Evolutionary conservation across 2,888 invertebrate genomes (phyloP).

Genomic region (Tiliacea citrago): DNA sequence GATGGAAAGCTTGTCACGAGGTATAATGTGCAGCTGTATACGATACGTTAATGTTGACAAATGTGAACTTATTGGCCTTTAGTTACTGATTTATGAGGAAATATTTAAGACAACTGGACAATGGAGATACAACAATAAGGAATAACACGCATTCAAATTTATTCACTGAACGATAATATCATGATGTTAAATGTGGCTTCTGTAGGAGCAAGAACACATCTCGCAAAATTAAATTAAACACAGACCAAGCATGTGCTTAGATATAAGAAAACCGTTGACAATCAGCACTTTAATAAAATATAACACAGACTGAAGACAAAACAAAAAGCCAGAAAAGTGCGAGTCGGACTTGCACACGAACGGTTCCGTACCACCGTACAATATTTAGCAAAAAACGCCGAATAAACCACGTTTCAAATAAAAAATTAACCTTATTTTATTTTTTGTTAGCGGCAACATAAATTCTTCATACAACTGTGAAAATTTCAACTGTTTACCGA

Average conservation of each 20-base stretch:
- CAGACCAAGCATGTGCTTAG: background rate
- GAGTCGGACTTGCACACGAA: too few relatives aligned
- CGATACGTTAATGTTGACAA: slow-evolving; percentile 14
- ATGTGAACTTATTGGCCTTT: background rate
- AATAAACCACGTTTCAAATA: too few relatives aligned
- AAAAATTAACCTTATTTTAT: too few relatives aligned
- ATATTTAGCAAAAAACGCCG: too few relatives aligned
- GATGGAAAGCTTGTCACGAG: slow-evolving; percentile 31
- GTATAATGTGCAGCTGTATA: slow-evolving; percentile 5
- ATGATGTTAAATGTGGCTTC: background rate
- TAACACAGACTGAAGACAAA: background rate
- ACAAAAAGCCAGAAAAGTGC: background rate
- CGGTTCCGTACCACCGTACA: too few relatives aligned
- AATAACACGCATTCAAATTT: background rate
- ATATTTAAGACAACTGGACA: background rate
- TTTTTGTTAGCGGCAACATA: too few relatives aligned
- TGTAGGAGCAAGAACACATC: background rate
- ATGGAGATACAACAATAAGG: background rate
- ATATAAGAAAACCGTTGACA: background rate
- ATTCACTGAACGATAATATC: background rate
- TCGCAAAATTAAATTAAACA: background rate
- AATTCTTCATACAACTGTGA: too few relatives aligned
- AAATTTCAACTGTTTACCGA: too few relatives aligned
- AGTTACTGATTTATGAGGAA: background rate
- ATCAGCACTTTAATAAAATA: background rate